Percentiles rank a stretch among this genome's conserved stretches.
Evolutionary conservation across 2,888 invertebrate species (phyloP).

Genomic region (Limnephilus marmoratus): DNA sequence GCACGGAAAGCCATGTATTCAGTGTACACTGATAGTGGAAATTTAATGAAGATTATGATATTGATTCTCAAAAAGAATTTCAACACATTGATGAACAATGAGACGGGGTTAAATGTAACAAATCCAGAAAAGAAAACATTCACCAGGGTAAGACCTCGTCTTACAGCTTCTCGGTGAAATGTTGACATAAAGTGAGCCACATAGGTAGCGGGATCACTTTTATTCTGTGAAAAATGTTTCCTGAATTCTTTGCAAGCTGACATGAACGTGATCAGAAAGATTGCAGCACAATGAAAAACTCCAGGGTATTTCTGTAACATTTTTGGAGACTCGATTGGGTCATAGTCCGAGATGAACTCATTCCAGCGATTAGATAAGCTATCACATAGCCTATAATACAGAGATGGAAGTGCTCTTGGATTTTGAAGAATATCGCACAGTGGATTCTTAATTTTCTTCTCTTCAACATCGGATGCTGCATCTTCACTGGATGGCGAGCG

Average conservation of each 20-base stretch:
- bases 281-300: conserved; percentile 79
- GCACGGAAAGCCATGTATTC: conserved; percentile 73
- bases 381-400: conserved; percentile 83
- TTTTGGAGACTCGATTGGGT: conserved; percentile 85
- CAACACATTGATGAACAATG: conserved; percentile 69
- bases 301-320: conserved; percentile 80
- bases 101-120: conserved; percentile 71
- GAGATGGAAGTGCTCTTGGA: conserved; percentile 80
- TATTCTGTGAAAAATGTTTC: conserved; percentile 74
- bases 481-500: conserved; percentile 4
- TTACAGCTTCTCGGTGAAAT: conserved; percentile 72
- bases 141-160: conserved; percentile 72
- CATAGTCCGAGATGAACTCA: conserved; percentile 87
- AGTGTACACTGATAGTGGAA: conserved; percentile 71
- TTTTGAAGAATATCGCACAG: conserved; percentile 77
- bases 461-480: conserved; percentile 67
- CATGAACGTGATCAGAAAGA: conserved; percentile 81
- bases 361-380: conserved; percentile 87
- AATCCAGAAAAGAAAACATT: conserved; percentile 69
- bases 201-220: conserved; percentile 73
- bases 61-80: conserved; percentile 70
- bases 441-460: conserved; percentile 71
- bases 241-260: conserved; percentile 81
- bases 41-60: conserved; percentile 67
- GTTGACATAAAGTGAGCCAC: conserved; percentile 73